phyloP scores from a whole-genome alignment of 1,140 invertebrate species.

The Vanessa tameamea region DNA sequence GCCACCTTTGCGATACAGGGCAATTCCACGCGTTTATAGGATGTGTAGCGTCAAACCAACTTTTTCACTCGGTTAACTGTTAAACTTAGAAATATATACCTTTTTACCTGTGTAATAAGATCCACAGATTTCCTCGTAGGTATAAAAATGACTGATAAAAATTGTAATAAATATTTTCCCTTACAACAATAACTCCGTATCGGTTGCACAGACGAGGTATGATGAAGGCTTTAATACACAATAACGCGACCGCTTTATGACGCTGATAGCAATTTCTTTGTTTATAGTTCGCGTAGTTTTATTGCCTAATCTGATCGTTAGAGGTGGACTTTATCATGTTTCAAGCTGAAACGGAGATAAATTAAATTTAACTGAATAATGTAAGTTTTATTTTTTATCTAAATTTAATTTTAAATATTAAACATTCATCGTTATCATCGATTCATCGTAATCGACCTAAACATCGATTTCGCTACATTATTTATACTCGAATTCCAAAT shows the following conservation, averaged over 20 bases:
- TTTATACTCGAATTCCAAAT: no score
- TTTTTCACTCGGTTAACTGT: conserved; percentile 18
- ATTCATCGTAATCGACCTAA: no score
- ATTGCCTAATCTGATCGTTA: conserved; percentile 33
- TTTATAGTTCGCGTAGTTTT: conserved; percentile 31
- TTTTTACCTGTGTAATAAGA: conserved; percentile 15
- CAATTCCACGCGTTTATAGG: conserved; percentile 41
- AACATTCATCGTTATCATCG: no score
- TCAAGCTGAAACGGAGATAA: background rate
- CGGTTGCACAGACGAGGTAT: conserved; percentile 49
- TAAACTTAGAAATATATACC: conserved; percentile 21
- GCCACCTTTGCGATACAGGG: conserved; percentile 40
- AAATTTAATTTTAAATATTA: no score
- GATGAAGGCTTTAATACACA: conserved; percentile 63
- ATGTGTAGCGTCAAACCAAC: conserved; percentile 34
- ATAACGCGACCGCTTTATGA: conserved; percentile 45
- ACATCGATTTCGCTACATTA: no score
- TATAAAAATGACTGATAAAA: conserved; percentile 12
- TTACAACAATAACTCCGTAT: conserved; percentile 56
- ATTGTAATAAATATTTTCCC: conserved; percentile 35
- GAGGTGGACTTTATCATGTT: background rate
- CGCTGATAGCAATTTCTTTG: conserved; percentile 38
- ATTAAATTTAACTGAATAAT: background rate
- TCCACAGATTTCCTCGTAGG: background rate
- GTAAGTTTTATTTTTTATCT: background rate